These are phyloP conservation scores for Drosophila mettleri DNA, from an alignment of 2,888 invertebrate genomes.

Conservation along the genomic window DNA sequence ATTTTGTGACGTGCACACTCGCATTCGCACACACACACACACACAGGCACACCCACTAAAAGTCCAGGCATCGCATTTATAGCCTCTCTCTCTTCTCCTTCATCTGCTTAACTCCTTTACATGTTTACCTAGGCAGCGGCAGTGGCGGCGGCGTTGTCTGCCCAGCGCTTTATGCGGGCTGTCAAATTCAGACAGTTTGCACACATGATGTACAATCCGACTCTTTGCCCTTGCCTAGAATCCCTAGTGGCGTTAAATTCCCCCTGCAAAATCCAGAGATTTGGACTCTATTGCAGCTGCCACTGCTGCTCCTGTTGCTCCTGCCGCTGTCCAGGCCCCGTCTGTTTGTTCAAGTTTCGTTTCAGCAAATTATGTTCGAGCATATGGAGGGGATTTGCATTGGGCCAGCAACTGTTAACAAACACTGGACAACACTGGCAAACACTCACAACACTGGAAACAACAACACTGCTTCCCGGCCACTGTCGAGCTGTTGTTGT, in stretches of 20 bases:
- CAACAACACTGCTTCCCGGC: constrained; percentile 9
- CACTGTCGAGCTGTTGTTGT: constrained; percentile 32
- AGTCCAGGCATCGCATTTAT: constrained; percentile 26
- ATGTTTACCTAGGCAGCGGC: constrained; percentile 50
- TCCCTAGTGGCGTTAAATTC: constrained; percentile 3
- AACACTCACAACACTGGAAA: constrained; percentile 21
- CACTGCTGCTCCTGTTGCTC: constrained; percentile 12
- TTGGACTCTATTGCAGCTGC: constrained; percentile 34
- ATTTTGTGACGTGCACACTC: constrained; percentile 53
- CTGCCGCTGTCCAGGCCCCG: constrained; percentile 26
- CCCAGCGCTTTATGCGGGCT: constrained; percentile 79
- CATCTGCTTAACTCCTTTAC: constrained; percentile 4
- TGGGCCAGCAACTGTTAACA: constrained; percentile 25
- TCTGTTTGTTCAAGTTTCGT: constrained; percentile 75
- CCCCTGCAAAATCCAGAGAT: constrained; percentile 40
- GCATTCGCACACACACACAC: neutral
- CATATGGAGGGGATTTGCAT: constrained; percentile 71
- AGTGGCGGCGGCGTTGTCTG: constrained; percentile 43
- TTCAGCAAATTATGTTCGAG: constrained; percentile 74
- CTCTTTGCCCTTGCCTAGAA: neutral
- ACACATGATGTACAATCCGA: constrained; percentile 59
- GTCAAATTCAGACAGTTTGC: constrained; percentile 79
- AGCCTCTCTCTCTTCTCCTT: constrained; percentile 6
- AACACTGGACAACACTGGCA: constrained; percentile 26
- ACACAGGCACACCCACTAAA: constrained; percentile 8